These are phyloP conservation scores for Myzus persicae DNA, from an alignment of 1,140 invertebrate genomes.

Conservation along the genomic window DNA sequence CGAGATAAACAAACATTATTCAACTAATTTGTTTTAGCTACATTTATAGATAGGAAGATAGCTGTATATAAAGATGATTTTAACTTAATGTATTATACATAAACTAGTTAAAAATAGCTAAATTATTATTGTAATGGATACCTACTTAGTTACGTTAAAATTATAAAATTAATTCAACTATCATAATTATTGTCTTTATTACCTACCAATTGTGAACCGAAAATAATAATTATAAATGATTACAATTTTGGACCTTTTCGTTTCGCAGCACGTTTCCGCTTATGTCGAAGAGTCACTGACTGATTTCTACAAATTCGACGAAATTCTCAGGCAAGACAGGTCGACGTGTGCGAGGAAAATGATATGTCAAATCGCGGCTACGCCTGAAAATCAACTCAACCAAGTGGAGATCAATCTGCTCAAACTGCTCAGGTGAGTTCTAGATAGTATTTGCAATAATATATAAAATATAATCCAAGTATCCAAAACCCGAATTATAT, in stretches of 20 bases:
- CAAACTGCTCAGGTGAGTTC: constrained; percentile 60
- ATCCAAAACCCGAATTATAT: not conserved
- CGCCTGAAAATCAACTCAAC: constrained; percentile 58
- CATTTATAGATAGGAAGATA: no score
- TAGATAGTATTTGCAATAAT: not conserved
- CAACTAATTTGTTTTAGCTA: no score
- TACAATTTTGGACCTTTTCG: not conserved
- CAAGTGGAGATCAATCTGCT: constrained; percentile 60
- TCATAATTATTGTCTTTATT: not conserved
- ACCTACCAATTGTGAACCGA: not conserved
- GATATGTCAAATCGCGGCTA: constrained; percentile 61
- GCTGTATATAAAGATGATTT: not conserved
- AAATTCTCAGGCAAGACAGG: constrained; percentile 60
- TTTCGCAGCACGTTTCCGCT: constrained; percentile 13
- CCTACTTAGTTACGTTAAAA: no score
- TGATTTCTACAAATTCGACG: constrained; percentile 59
- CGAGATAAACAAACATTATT: no score
- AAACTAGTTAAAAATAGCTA: not conserved
- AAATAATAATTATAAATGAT: not conserved
- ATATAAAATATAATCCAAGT: not conserved
- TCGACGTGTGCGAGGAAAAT: constrained; percentile 62
- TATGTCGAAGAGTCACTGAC: constrained; percentile 56
- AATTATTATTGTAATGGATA: not conserved
- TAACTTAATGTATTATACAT: not conserved
- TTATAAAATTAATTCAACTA: no score